Evolutionary conservation across 2,113 vertebrate genomes (phyloP), one percentile per base, ranked within the genome.

Genomic region (Rattus rattus): DNA sequence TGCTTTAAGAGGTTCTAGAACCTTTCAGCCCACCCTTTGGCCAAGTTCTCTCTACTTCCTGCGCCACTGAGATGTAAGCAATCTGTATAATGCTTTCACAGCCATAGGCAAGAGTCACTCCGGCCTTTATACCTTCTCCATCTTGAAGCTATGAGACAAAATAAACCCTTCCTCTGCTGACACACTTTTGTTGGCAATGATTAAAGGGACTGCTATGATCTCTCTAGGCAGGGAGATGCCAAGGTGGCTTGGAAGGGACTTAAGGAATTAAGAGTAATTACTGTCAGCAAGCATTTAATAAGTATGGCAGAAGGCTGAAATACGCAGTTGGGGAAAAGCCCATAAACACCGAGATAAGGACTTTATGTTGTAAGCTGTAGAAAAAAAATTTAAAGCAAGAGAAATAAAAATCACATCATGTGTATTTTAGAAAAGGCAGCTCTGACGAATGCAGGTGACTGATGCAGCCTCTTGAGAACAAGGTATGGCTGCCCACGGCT

Each of bases 401-500:
- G 11, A 24, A 85, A 88, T 88, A 76, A 94, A 86, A 93, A 19
- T 9, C n/a, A 43, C 69, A 49, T 81, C 52, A 61, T 79, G 65
- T 88, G 20, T 33, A 28, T 81, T 94, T 91, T 87, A 85, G 49
- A 86, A 91, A 75, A 69, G 67, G n/a, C 33, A 84, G 20, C 81
- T 84, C n/a, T 72, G 22, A 10, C 9, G 26, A 36, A 54, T 5
- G 36, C 13, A 72, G 43, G 19, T 79, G 65, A 39, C 9, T 73
- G 84, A 59, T 86, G 22, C 72, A 26, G 63, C 17, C 26, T 75
- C 79, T 36, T 22, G 88, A 70, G 1, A 94, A 54, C 39, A 81
- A 69, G 65, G 80, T 22, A 22, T 63, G 28, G 54, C 61, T 75
- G 59, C 56, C 49, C 39, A 24, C 2, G 13, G 65, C 43, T 81